Evolutionary conservation across 1,140 invertebrate species (phyloP).

Genomic region (Plutomurus gul): DNA sequence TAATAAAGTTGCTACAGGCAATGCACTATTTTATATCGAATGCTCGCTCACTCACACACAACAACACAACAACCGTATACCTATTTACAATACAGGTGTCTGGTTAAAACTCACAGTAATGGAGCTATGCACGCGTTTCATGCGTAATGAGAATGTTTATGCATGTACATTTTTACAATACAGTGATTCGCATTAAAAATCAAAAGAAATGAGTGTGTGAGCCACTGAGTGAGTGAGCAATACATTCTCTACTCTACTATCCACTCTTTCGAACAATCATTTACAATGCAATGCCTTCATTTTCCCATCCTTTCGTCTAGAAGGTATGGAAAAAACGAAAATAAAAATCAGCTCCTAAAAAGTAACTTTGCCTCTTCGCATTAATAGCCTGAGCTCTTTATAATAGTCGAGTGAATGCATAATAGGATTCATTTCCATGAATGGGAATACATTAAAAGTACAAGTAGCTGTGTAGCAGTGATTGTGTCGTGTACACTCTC

Average conservation of each 20-base stretch:
- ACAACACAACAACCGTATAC: too few species aligned
- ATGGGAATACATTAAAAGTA: constrained; percentile 28
- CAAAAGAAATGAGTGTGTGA: background rate
- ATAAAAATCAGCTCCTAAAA: constrained; percentile 25
- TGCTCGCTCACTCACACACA: too few species aligned
- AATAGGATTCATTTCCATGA: constrained; percentile 24
- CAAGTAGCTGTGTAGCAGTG: background rate
- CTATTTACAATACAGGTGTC: too few species aligned
- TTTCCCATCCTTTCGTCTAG: constrained; percentile 18
- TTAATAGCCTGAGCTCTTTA: constrained; percentile 9
- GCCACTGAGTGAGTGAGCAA: background rate
- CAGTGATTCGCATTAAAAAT: background rate
- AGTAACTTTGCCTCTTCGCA: constrained; percentile 9
- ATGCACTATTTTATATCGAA: too few species aligned
- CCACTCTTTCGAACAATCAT: background rate
- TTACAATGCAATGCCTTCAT: background rate
- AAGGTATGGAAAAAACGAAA: constrained; percentile 5
- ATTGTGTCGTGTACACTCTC: too few species aligned
- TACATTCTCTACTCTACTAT: background rate
- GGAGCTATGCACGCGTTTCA: background rate
- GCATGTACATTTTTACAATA: constrained; percentile 1
- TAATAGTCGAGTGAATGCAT: constrained; percentile 7
- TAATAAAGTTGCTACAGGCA: too few species aligned
- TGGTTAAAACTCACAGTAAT: background rate
- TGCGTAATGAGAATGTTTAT: constrained; percentile 21